Evolutionary conservation across 2,113 vertebrate species (phyloP), one percentile per base, ranked within the genome.

Genomic region (Pteronura brasiliensis): DNA sequence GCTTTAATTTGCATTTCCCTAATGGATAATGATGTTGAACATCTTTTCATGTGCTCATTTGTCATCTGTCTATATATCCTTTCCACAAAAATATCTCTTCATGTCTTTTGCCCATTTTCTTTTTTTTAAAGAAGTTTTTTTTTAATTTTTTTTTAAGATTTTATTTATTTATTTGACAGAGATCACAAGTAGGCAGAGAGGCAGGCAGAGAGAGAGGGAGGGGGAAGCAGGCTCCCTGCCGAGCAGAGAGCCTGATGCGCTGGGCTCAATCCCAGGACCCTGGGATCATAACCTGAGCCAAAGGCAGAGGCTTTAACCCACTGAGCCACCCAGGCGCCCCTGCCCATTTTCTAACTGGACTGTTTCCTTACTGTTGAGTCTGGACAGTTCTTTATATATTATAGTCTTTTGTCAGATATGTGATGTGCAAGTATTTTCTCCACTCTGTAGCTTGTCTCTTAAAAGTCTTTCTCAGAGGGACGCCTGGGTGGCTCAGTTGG

Each of bases 401-500:
- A 12, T 23, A 94, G 42, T 77, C 65, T 52, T 88, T 88, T 49
- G 42, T 79, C 77, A 94, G 42, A 65, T 79, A 83, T 23, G 6
- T 76, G 42, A 36, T 87, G 94, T 96, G 27, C 67, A 93, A 89
- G 79, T 93, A 94, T 71, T 88, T 90, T 88, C 42, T 94, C 57
- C 18, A 74, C 23, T 90, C 61, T 94, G 59, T 61, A 83, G 72
- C n/a, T 72, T 89, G 3, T 72, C 34, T 90, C 80, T 92, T 90
- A 76, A 89, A n/a, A n/a, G 31, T 90, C 36, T 94, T 89, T 92
- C 85, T 94, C 57, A 52, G 23, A 82, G 11, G n/a, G n/a, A n/a
- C n/a, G n/a, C n/a, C n/a, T n/a, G n/a, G n/a, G n/a, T n/a, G n/a
- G n/a, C n/a, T n/a, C n/a, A n/a, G n/a, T n/a, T n/a, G n/a, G n/a